phyloP scores from a whole-genome alignment of 2,113 vertebrate genomes.

The Lamprologus tigripictilis region DNA sequence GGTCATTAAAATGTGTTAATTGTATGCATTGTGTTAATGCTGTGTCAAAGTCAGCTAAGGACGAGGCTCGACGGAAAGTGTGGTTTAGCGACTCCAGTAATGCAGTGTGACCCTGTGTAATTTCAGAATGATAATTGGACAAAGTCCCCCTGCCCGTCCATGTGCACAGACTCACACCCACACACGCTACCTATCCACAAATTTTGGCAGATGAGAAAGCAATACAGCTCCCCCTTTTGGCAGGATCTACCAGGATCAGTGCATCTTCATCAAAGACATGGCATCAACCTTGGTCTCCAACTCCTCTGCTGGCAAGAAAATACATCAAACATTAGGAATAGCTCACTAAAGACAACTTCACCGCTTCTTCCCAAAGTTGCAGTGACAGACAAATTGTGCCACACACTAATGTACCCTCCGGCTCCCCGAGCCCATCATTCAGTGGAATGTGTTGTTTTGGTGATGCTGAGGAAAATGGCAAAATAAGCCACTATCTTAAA shows the following conservation, averaged over 20 bases:
- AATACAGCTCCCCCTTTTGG: conserved; percentile 67
- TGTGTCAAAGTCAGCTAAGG: conserved; percentile 58
- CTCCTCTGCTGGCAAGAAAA: not conserved
- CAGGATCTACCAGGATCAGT: conserved; percentile 2
- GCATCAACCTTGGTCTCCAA: not conserved
- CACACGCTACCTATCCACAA: not conserved
- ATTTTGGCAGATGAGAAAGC: conserved; percentile 25
- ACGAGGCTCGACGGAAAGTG: conserved; percentile 9
- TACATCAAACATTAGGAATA: not conserved
- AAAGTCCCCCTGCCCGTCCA: conserved; percentile 1
- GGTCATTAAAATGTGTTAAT: conserved; percentile 65
- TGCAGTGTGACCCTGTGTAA: conserved; percentile 51
- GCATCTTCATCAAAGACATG: not conserved
- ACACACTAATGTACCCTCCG: not conserved
- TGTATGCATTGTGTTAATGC: conserved; percentile 49
- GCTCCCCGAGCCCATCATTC: not conserved
- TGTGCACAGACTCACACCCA: not conserved
- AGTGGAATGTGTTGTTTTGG: not conserved
- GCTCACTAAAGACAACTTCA: not conserved
- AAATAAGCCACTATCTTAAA: not conserved
- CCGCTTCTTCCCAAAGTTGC: not conserved
- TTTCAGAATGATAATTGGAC: conserved; percentile 57
- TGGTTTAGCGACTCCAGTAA: conserved; percentile 24
- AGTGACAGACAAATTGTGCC: not conserved
- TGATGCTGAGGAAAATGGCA: not conserved